Evolutionary conservation across 2,113 vertebrate genomes (phyloP).

Genomic region (Prunella himalayana): DNA sequence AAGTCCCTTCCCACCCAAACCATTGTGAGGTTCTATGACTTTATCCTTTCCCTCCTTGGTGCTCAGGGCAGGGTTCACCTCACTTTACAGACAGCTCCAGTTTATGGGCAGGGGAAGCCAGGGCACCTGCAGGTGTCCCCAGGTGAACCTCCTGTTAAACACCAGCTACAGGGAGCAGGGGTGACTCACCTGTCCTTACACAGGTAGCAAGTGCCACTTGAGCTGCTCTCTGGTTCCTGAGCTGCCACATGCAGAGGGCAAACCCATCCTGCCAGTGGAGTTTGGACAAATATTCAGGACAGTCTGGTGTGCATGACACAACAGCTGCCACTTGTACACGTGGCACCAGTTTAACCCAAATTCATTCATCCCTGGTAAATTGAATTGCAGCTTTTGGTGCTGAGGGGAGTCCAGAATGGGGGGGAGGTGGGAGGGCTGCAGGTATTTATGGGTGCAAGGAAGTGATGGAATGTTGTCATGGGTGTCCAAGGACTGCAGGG

Average conservation of each 20-base stretch:
- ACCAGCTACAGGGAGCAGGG: not conserved
- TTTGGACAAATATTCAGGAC: not conserved
- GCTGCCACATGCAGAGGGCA: not conserved
- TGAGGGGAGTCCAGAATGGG: not conserved
- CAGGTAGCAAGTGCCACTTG: not conserved
- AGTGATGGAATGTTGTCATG: not conserved
- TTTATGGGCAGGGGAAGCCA: not conserved
- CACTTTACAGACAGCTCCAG: not conserved
- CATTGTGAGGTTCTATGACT: not conserved
- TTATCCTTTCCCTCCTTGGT: not conserved
- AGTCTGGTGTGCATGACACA: not conserved
- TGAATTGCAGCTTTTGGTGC: not conserved
- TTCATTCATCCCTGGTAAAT: rapidly evolving
- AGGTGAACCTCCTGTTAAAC: not conserved
- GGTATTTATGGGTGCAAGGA: rapidly evolving
- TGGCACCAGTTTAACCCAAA: not conserved
- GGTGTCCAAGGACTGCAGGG: not conserved
- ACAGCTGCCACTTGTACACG: too few relatives aligned
- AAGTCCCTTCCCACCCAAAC: not conserved
- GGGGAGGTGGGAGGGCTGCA: not conserved
- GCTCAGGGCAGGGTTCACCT: not conserved
- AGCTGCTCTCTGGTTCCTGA: not conserved
- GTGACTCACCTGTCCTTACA: not conserved
- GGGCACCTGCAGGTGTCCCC: not conserved
- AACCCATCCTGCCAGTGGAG: not conserved